These are phyloP conservation scores for Cerceris rybyensis DNA, from an alignment of 2,888 invertebrate genomes.

Conservation along the genomic window DNA sequence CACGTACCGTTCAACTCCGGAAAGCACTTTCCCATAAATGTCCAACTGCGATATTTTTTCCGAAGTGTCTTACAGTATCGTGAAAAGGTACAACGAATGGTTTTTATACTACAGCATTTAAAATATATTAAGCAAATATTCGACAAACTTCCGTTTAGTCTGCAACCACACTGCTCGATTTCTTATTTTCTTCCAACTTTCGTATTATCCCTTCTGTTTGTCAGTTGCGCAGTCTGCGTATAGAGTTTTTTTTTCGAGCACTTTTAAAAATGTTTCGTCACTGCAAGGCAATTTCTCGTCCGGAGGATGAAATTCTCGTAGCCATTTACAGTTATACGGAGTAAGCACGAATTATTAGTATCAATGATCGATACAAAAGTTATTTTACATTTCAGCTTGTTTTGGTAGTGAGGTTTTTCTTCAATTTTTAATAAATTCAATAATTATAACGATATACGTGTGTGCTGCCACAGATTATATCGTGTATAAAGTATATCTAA, in stretches of 20 bases:
- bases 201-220: slow-evolving; percentile 10
- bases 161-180: slow-evolving; percentile 31
- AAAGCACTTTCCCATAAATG: slow-evolving; percentile 14
- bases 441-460: slow-evolving; percentile 66
- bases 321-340: slow-evolving; percentile 49
- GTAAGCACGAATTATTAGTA: slow-evolving; percentile 59
- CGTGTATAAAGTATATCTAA: slow-evolving; percentile 68
- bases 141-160: slow-evolving; percentile 36
- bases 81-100: slow-evolving; percentile 40
- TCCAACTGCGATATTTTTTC: slow-evolving; percentile 33
- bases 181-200: slow-evolving; percentile 1
- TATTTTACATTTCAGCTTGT: slow-evolving; percentile 61
- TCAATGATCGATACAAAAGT: slow-evolving; percentile 54
- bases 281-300: slow-evolving; percentile 47
- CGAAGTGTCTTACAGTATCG: slow-evolving; percentile 31
- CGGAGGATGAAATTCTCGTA: slow-evolving; percentile 43
- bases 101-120: slow-evolving; percentile 46
- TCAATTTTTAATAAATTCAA: slow-evolving; percentile 63
- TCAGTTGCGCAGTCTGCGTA: slow-evolving; percentile 15
- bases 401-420: slow-evolving; percentile 53
- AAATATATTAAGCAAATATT: slow-evolving; percentile 55
- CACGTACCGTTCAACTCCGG: slow-evolving; percentile 37
- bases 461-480: slow-evolving; percentile 67
- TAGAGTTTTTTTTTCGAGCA: slow-evolving; percentile 42
- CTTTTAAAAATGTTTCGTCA: slow-evolving; percentile 35